Evolutionary conservation across 2,113 vertebrate genomes (phyloP).

Genomic region (Phylloscopus trochilus): DNA sequence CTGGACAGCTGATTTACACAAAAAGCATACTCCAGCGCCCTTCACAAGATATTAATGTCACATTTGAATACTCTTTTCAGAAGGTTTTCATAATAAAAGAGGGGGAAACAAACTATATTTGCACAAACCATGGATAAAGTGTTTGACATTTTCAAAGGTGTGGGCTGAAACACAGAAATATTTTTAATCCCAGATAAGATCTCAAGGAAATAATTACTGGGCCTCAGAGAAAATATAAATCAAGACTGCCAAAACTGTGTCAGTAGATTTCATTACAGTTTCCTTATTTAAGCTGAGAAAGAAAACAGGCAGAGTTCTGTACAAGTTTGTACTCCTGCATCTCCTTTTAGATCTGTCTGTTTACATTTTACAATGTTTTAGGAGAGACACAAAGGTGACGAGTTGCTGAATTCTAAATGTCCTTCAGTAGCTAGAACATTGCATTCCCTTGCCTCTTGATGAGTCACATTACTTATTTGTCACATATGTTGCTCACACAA

Average conservation of each 20-base stretch:
- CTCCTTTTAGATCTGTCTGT: slow-evolving; percentile 4
- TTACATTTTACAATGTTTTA: slow-evolving; percentile 44
- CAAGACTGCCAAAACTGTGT: slow-evolving; percentile 13
- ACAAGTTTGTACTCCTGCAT: background rate
- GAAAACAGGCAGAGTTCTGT: slow-evolving; percentile 19
- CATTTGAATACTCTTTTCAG: slow-evolving; percentile 13
- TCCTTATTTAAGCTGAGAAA: slow-evolving; percentile 2
- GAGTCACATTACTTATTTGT: slow-evolving; percentile 76
- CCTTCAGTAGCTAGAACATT: slow-evolving; percentile 71
- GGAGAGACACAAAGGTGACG: slow-evolving; percentile 38
- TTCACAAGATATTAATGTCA: slow-evolving; percentile 10
- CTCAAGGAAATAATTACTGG: slow-evolving; percentile 32
- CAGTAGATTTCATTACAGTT: slow-evolving; percentile 19
- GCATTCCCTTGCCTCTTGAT: slow-evolving; percentile 70
- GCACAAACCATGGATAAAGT: background rate
- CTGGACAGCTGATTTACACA: background rate
- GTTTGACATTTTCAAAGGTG: slow-evolving; percentile 31
- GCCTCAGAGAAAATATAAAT: slow-evolving; percentile 20
- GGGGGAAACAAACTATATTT: background rate
- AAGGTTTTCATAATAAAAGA: background rate
- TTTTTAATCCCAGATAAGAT: slow-evolving; percentile 37
- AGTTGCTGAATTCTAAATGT: slow-evolving; percentile 68
- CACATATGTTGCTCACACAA: slow-evolving; percentile 74
- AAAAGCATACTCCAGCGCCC: slow-evolving; percentile 23
- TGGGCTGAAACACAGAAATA: slow-evolving; percentile 36